Evolutionary conservation across 1,140 invertebrate genomes (phyloP), one percentile per base, ranked within the genome.

Genomic region (Anoplolepis gracilipes): DNA sequence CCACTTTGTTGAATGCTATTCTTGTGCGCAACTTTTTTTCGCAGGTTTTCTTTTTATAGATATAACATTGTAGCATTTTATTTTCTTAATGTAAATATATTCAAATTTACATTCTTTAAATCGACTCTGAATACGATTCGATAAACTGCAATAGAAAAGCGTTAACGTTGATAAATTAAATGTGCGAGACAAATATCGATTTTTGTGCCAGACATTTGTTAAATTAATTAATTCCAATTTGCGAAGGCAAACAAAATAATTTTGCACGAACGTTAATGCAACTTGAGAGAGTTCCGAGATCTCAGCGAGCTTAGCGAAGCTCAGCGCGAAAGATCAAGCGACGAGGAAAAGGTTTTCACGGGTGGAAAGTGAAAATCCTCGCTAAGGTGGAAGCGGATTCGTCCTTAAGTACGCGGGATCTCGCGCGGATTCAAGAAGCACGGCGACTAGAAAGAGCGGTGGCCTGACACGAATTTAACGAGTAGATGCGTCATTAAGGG

Each of bases 391-490:
- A 76, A 73, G 79, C 72, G 79, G 73, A 88, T 87, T 85, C 55
- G 70, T 77, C 39, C 85, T 88, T 85, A 76, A 88, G 82, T 42
- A 69, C 53, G 75, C 53, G n/a, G 69, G 85, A 72, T 86, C 75
- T 86, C 42, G 72, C 67, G 16, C 46, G 67, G 87, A 86, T 89
- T 81, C 87, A 55, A 49, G 75, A 49, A 85, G 69, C 59, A 59
- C 77, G 59, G 65, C n/a, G 57, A 62, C 84, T 49, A 75, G 73
- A 81, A 85, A 91, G 87, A 90, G 49, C 87, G 78, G 67, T 82
- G 64, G 81, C 70, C 85, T 88, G 92, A 93, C 91, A 93, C 91
- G 93, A 93, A 92, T 94, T 94, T 94, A 94, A 94, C 92, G 94
- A 94, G 92, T 91, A 90, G 90, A 92, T 90, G 91, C 90, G 90